Evolutionary conservation across 2,113 vertebrate species (phyloP).

Genomic region (Phocoena sinus): DNA sequence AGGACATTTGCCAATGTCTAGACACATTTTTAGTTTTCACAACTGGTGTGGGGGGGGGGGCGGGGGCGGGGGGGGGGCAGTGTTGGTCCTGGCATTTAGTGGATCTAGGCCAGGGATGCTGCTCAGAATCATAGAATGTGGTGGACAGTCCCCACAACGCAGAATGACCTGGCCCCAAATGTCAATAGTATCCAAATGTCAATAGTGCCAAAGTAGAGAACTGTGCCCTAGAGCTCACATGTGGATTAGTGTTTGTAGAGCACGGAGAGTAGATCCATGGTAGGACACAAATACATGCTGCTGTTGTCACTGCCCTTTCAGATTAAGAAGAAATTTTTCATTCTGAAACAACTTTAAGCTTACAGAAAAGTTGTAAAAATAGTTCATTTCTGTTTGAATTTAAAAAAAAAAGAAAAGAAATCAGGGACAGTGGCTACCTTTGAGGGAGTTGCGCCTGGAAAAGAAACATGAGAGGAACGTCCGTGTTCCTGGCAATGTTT

Average conservation of each 20-base stretch:
- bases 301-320: background rate
- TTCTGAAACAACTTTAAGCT: background rate
- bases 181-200: background rate
- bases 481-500: too few species aligned
- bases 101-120: background rate
- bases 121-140: background rate
- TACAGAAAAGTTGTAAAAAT: background rate
- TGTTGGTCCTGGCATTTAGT: background rate
- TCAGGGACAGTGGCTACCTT: too few species aligned
- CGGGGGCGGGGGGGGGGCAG: rapidly evolving
- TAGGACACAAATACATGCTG: background rate
- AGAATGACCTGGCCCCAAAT: background rate
- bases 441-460: too few species aligned
- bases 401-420: too few species aligned
- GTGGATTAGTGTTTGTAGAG: background rate
- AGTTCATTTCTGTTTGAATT: background rate
- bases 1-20: background rate
- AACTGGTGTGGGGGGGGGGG: background rate
- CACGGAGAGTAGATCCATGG: background rate
- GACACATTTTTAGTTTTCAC: background rate
- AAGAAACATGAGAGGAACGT: too few species aligned
- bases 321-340: background rate
- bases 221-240: background rate
- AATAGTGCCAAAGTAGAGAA: background rate
- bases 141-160: background rate